Conservation (phyloP, 2,888 invertebrate species). For the Lithophane leautieri region DNA sequence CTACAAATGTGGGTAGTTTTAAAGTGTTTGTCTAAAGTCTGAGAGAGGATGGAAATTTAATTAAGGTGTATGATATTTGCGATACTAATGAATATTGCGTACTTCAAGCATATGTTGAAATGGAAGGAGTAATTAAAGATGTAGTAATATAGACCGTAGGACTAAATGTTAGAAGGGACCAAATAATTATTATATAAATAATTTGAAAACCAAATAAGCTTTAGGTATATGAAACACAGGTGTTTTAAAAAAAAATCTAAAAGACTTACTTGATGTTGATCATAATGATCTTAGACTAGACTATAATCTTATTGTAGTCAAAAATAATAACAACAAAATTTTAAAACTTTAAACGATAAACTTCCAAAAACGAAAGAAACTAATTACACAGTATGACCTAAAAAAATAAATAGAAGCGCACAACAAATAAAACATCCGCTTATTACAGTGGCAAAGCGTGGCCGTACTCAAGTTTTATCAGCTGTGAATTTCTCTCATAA, state of each 20-base stretch:
- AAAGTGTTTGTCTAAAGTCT: constrained; percentile 35
- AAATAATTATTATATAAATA: background rate
- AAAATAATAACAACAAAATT: background rate
- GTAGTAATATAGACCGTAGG: background rate
- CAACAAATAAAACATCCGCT: constrained; percentile 73
- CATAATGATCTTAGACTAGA: background rate
- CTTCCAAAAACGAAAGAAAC: constrained; percentile 37
- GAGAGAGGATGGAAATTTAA: constrained; percentile 35
- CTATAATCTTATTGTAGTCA: background rate
- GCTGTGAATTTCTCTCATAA: constrained; percentile 88
- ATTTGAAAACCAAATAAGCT: background rate
- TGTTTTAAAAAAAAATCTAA: background rate
- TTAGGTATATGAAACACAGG: background rate
- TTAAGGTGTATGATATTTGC: constrained; percentile 17
- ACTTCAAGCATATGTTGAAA: background rate
- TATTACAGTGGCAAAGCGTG: constrained; percentile 73
- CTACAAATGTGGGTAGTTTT: constrained; percentile 14
- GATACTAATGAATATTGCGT: constrained; percentile 15
- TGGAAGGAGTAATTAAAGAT: background rate
- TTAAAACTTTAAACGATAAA: constrained; percentile 13
- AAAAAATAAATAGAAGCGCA: constrained; percentile 57
- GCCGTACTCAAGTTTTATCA: constrained; percentile 81
- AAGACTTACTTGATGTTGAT: background rate
- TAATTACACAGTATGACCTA: constrained; percentile 35
- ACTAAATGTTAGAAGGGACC: background rate